Conservation (phyloP, 1,140 invertebrate species). For the Euura saliciscinereae region DNA sequence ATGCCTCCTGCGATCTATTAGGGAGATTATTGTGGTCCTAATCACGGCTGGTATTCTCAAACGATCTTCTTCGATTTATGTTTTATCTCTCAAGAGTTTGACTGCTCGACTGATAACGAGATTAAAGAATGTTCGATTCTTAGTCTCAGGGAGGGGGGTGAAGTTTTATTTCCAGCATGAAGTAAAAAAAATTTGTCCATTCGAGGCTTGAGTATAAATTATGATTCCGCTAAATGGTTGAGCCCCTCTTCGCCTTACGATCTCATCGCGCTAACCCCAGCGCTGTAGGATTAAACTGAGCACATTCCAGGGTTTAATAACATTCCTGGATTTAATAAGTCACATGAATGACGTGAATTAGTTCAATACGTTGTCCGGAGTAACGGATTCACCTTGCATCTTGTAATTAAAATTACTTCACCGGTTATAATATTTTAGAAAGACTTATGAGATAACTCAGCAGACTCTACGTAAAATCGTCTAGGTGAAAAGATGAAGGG, state of each 20-base stretch:
- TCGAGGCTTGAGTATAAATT: not conserved
- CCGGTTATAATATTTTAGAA: not conserved
- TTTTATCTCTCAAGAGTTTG: too few species aligned
- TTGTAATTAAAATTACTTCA: slow-evolving; percentile 51
- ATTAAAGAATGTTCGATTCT: too few species aligned
- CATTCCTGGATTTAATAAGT: slow-evolving; percentile 52
- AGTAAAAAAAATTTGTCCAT: not conserved
- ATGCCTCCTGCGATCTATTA: too few species aligned
- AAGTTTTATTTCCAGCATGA: not conserved
- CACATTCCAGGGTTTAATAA: slow-evolving; percentile 12
- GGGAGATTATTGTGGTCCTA: too few species aligned
- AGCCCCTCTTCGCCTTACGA: not conserved
- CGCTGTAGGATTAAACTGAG: not conserved
- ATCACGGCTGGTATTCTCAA: too few species aligned
- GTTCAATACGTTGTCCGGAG: slow-evolving; percentile 43
- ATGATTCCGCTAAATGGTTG: not conserved
- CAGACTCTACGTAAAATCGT: too few species aligned
- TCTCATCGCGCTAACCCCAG: not conserved
- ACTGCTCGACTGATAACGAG: too few species aligned
- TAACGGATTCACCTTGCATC: slow-evolving; percentile 45
- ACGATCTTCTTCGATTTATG: too few species aligned
- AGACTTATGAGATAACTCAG: not conserved
- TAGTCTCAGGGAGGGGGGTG: too few species aligned
- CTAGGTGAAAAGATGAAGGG: too few species aligned
- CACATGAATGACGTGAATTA: slow-evolving; percentile 49